phyloP scores from a whole-genome alignment of 2,888 invertebrate species.

The Gryllus longicercus region DNA sequence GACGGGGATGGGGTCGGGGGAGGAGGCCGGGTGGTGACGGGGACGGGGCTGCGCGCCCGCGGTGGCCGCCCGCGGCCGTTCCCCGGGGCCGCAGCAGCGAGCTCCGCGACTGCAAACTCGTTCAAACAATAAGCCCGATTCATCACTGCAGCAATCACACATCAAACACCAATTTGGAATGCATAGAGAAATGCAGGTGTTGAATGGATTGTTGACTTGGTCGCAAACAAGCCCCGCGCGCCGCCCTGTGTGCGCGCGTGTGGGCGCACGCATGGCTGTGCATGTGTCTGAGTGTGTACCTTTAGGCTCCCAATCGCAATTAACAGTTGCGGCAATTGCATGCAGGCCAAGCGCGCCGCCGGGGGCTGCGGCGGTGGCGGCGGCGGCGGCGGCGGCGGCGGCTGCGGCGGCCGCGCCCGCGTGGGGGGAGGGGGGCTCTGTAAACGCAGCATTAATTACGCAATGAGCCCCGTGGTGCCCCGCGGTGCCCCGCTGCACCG shows the following conservation, averaged over 20 bases:
- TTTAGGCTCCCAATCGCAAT: slow-evolving; percentile 35
- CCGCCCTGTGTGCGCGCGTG: slow-evolving; percentile 9
- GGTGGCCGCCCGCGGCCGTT: slow-evolving; percentile 19
- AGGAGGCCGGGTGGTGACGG: neutral
- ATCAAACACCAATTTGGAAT: slow-evolving; percentile 35
- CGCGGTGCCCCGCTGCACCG: neutral
- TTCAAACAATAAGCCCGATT: slow-evolving; percentile 36
- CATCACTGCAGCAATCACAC: slow-evolving; percentile 34
- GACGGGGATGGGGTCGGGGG: too few relatives aligned
- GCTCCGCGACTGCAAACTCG: slow-evolving; percentile 30
- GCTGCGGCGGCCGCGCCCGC: slow-evolving; percentile 3
- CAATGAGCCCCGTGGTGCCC: slow-evolving; percentile 18
- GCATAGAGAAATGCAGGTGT: slow-evolving; percentile 36
- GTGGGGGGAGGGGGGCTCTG: slow-evolving; percentile 25
- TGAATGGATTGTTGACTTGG: slow-evolving; percentile 36
- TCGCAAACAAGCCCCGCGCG: slow-evolving; percentile 28
- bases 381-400: slow-evolving; percentile 28
- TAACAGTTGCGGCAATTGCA: slow-evolving; percentile 35
- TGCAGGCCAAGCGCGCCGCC: slow-evolving; percentile 24
- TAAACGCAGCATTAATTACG: slow-evolving; percentile 25
- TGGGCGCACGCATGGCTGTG: slow-evolving; percentile 23
- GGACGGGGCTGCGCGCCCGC: neutral
- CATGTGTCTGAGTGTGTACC: slow-evolving; percentile 30
- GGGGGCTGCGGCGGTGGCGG: slow-evolving; percentile 18
- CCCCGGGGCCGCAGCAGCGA: slow-evolving; percentile 18